Percentiles rank a stretch among this genome's conserved stretches.
These are phyloP conservation scores for Forbesichthys agassizii DNA, from an alignment of 2,113 vertebrate genomes.

Conservation along the genomic window DNA sequence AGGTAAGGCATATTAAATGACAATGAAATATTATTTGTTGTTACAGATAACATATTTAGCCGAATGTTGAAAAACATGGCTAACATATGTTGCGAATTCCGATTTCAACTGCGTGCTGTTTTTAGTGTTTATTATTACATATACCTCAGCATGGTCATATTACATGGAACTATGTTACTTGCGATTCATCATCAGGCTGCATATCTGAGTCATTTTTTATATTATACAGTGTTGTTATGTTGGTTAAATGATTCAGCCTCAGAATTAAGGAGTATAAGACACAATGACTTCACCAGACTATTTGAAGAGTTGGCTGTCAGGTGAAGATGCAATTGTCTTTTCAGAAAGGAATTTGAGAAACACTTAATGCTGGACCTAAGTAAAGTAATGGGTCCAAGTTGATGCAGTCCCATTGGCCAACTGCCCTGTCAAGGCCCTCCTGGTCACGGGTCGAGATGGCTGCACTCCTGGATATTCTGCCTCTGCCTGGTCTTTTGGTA, in stretches of 20 bases:
- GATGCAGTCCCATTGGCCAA: conserved; percentile 34
- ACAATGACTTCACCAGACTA: background rate
- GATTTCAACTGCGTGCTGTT: background rate
- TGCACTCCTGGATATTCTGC: conserved; percentile 38
- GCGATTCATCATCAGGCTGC: conserved; percentile 63
- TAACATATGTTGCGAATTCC: background rate
- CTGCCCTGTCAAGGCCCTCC: conserved; percentile 39
- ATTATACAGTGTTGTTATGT: conserved; percentile 9
- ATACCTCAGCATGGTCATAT: conserved; percentile 33
- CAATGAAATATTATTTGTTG: background rate
- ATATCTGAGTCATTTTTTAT: conserved; percentile 37
- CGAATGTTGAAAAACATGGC: background rate
- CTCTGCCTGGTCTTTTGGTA: conserved; percentile 50
- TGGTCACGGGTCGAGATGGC: conserved; percentile 58
- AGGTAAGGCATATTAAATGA: conserved; percentile 1
- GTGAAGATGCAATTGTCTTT: conserved; percentile 15
- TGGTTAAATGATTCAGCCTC: conserved; percentile 18
- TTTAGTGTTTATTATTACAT: background rate
- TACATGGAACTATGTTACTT: conserved; percentile 1
- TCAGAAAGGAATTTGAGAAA: conserved; percentile 2
- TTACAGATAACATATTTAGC: background rate
- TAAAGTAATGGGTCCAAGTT: conserved; percentile 57
- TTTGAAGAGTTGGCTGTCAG: background rate
- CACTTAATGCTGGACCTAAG: conserved; percentile 14
- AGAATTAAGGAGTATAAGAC: conserved; percentile 10